A percentile compares a stretch with the other conserved stretches of the same genome.
phyloP scores from a whole-genome alignment of 1,140 invertebrate species.

The Eciton burchellii region DNA sequence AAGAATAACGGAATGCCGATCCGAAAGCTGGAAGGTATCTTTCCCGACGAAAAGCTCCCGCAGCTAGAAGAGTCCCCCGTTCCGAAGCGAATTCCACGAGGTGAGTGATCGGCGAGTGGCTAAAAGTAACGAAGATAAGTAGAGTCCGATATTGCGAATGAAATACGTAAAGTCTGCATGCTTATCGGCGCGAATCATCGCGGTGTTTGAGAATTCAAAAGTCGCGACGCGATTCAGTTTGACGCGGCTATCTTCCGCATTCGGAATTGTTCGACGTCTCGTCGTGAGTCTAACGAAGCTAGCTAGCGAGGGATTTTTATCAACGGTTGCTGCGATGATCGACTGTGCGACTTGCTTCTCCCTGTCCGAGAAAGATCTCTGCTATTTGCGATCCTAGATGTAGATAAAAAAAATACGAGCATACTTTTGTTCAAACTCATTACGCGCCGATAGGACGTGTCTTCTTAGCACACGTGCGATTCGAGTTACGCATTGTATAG shows the following conservation, averaged over 20 bases:
- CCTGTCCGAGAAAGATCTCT: not conserved
- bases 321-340: not conserved
- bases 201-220: too few species aligned
- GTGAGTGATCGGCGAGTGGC: not conserved
- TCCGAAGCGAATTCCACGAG: not conserved
- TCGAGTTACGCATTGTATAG: not conserved
- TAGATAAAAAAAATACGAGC: not conserved
- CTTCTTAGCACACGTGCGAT: not conserved
- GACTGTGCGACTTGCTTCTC: not conserved
- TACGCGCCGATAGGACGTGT: not conserved
- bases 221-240: too few species aligned
- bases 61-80: not conserved
- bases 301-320: not conserved
- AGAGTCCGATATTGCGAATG: not conserved
- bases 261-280: too few species aligned
- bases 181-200: too few species aligned
- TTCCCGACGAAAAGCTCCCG: not conserved
- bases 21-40: not conserved
- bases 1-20: not conserved
- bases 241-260: too few species aligned
- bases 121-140: conserved; percentile 1
- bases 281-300: not conserved
- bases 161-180: too few species aligned
- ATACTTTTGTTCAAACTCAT: not conserved
- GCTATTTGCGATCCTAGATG: not conserved